Evolutionary conservation across 2,888 invertebrate genomes (phyloP).

Genomic region (Sinohyriopsis cumingii): DNA sequence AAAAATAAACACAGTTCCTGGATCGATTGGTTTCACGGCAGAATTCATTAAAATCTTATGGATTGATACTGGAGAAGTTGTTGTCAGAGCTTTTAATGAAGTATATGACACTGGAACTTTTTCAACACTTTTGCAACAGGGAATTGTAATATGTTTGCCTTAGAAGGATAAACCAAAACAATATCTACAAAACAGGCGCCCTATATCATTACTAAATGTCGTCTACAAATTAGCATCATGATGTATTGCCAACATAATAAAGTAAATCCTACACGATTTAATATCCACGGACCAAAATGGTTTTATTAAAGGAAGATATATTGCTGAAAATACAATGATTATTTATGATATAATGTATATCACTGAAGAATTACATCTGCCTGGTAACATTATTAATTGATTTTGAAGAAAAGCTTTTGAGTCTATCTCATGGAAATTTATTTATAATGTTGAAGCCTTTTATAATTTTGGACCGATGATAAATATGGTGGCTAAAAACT

Average conservation of each 20-base stretch:
- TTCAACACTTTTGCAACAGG: conserved; percentile 12
- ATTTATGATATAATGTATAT: conserved; percentile 31
- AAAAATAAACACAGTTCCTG: no score
- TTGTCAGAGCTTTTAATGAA: conserved; percentile 23
- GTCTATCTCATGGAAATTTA: conserved; percentile 16
- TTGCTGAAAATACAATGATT: conserved; percentile 32
- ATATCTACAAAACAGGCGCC: conserved; percentile 24
- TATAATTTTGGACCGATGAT: conserved; percentile 20
- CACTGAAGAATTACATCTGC: conserved; percentile 23
- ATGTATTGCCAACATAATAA: conserved; percentile 22
- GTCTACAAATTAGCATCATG: conserved; percentile 29
- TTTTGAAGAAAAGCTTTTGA: conserved; percentile 34
- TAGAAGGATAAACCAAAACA: conserved; percentile 23
- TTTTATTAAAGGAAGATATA: conserved; percentile 25
- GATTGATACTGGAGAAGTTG: conserved; percentile 1
- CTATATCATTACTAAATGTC: conserved; percentile 23
- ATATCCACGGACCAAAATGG: conserved; percentile 26
- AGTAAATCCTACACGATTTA: conserved; percentile 17
- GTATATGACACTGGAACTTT: conserved; percentile 8
- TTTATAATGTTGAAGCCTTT: conserved; percentile 14
- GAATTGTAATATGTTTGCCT: conserved; percentile 24
- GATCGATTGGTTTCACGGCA: no score
- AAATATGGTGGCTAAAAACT: background rate
- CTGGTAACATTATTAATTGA: conserved; percentile 20
- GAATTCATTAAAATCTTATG: no score